Percentiles rank a stretch among this genome's conserved stretches.
Conservation (phyloP, 2,888 invertebrate genomes). For the Napeogenes sylphis region DNA sequence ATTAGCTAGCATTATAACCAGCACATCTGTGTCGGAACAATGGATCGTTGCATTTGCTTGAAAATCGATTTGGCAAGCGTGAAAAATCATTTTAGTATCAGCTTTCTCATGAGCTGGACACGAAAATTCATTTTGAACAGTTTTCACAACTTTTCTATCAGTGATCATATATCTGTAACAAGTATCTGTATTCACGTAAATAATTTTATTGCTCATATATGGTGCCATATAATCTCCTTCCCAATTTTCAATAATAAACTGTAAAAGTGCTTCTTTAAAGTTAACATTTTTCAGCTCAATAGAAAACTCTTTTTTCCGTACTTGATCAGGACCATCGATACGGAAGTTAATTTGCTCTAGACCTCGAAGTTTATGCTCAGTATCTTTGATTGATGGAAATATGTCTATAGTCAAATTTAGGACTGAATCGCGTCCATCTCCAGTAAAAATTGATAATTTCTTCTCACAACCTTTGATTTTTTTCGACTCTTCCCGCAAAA, state of each 20-base stretch:
- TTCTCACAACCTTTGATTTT: too few species aligned
- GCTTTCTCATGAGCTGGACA: too few species aligned
- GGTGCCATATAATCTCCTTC: constrained; percentile 6
- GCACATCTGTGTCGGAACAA: constrained; percentile 13
- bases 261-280: constrained; percentile 10
- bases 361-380: constrained; percentile 10
- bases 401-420: too few species aligned
- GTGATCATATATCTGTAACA: constrained; percentile 1
- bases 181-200: constrained; percentile 4
- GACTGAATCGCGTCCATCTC: too few species aligned
- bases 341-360: constrained; percentile 11
- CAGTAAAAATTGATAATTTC: too few species aligned
- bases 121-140: too few species aligned
- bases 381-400: constrained; percentile 10
- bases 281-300: constrained; percentile 9
- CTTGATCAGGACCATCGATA: constrained; percentile 13
- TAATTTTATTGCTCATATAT: neutral
- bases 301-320: constrained; percentile 13
- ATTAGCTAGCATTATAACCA: too few species aligned
- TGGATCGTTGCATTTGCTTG: constrained; percentile 6
- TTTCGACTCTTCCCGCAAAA: too few species aligned
- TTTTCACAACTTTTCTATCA: too few species aligned
- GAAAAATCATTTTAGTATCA: too few species aligned
- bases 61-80: too few species aligned
- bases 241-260: too few species aligned